Base-by-base conservation (phyloP, 2,888 invertebrate species). In the Luperina nickerlii region DNA sequence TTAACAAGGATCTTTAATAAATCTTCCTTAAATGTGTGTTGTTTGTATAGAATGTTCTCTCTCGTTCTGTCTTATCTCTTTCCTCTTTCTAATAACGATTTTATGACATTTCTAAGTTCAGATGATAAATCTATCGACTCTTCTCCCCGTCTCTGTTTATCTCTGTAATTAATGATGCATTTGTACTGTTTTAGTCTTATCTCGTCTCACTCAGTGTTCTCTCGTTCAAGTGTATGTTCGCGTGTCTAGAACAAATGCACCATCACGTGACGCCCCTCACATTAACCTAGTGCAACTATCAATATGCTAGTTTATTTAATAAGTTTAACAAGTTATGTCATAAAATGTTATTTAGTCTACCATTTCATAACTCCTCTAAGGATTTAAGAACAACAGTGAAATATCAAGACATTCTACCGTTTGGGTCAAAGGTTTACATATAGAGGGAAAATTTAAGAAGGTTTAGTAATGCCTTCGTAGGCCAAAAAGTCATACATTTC, bases 401-500 rank as follows among this genome's bases (percentile, higher is more conserved):
- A 91, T 89, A 91, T 90, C 90, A 88, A 90, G 90, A 90, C 88
- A 60, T 87, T 65, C 90, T 90, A 88, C 89, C 75, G 78, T 79
- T 84, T 84, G 86, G 85, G 77, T 81, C 85, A 86, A 90, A 90
- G 89, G 81, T 87, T 82, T 87, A 87, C 80, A 82, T 85, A 84
- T 78, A 86, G 83, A 92, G 92, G 91, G 87, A 85, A 89, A 86
- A 85, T 85, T 89, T 90, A 82, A 90, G 87, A 89, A 89, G 80
- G 79, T 89, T 89, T 80, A 88, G 88, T 88, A 89, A 90, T 88
- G 95, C 94, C 95, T 90, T 92, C 90, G 91, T 81, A 93, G 96
- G 95, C 94, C 94, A 94, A 95, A 95, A 95, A 95, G 95, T 96
- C 95, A 95, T 92, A 92, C 90, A 88, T 92, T 89, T 88, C 87